Evolutionary conservation across 2,113 vertebrate species (phyloP), one percentile per base, ranked within the genome.

Genomic region (Fregata magnificens): DNA sequence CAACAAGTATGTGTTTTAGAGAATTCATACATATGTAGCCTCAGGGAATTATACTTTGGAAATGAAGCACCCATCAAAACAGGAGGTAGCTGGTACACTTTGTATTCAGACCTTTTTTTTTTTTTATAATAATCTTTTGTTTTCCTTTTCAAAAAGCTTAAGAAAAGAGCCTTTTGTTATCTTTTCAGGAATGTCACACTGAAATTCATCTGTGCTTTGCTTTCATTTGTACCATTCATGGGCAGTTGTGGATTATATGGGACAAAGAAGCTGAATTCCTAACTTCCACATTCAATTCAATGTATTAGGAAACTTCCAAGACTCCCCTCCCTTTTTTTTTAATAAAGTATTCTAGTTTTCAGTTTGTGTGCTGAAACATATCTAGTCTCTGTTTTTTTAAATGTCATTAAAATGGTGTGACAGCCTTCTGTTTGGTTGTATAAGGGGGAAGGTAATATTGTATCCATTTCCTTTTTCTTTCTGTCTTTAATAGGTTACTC

Each of bases 121-220:
- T 67, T 34, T 3, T n/a, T n/a, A n/a, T n/a, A 52, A 82, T 25
- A 45, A 61, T n/a, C 32, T 74, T 90, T 82, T 81, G 15, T 73
- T 76, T 87, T 69, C 59, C 49, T 78, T 76, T 76, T 69, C 67
- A 63, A 92, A 95, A 93, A 74, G 81, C 58, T 72, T 86, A 56
- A 82, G 83, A 96, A 96, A 86, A 94, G 89, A 96, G 61, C 69
- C 76, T 65, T 96, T 95, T 96, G 95, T 96, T 92, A 95, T 73
- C 88, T 93, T 94, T 91, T 90, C 71, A 88, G 88, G 88, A 84
- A 93, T 88, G 74, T 96, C 91, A 72, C 59, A 47, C 90, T 93
- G 93, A 95, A 94, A 82, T 88, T 96, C 91, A 92, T 92, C 87
- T 73, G 93, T 56, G 59, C 77, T 72, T 88, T 61, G 38, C 62